These are phyloP conservation scores for Corythornis madagascariensis DNA, from an alignment of 2,113 vertebrate species.

Conservation along the genomic window DNA sequence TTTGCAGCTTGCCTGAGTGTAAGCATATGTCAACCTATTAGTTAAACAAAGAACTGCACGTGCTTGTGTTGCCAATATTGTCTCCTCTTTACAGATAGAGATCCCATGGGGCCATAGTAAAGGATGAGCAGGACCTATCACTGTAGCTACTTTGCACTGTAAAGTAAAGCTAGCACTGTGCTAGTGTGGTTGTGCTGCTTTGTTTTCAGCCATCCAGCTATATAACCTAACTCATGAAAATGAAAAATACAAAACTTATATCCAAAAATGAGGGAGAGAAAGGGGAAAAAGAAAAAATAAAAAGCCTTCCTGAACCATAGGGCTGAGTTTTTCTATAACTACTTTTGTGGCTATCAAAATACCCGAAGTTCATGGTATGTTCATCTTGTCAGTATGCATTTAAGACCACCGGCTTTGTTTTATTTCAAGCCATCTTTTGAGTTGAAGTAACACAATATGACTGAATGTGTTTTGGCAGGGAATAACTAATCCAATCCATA, in stretches of 20 bases:
- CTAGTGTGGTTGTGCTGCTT: background rate
- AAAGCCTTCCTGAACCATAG: background rate
- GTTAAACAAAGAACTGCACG: background rate
- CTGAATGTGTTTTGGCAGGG: background rate
- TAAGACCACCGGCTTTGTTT: conserved; percentile 47
- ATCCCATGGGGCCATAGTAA: background rate
- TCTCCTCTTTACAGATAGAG: background rate
- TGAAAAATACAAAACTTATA: background rate
- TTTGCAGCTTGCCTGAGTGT: background rate
- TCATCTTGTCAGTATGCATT: conserved; percentile 7
- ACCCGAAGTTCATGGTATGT: background rate
- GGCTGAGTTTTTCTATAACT: conserved; percentile 3
- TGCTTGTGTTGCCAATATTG: background rate
- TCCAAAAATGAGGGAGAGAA: background rate
- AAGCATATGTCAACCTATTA: background rate
- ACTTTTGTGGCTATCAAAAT: conserved; percentile 16
- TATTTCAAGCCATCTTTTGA: conserved; percentile 37
- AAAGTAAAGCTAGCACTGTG: too few relatives aligned
- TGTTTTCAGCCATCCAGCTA: background rate
- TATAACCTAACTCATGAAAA: background rate
- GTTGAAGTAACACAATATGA: background rate
- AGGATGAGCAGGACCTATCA: background rate
- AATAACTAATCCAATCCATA: conserved; percentile 22
- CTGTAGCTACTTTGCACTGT: background rate
- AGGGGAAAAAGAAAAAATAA: too few relatives aligned